Conservation (phyloP, 2,797 vertebrate species). For the Myripristis murdjan region DNA sequence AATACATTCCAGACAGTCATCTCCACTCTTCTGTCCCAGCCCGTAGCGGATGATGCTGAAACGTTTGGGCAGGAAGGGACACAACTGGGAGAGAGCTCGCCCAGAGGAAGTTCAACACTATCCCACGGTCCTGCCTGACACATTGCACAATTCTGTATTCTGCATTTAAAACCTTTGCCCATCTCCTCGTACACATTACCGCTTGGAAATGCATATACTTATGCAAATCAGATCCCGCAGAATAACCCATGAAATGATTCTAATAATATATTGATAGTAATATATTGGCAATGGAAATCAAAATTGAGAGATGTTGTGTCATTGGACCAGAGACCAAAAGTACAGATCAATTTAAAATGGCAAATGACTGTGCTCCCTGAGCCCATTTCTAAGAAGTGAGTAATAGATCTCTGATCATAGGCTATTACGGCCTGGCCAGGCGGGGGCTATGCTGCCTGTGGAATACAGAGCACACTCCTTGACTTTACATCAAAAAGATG, state of each 20-base stretch:
- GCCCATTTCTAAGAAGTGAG: constrained; percentile 69
- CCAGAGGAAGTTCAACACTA: constrained; percentile 66
- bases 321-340: constrained; percentile 62
- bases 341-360: constrained; percentile 74
- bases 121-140: constrained; percentile 52
- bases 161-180: constrained; percentile 50
- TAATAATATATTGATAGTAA: constrained; percentile 63
- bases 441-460: constrained; percentile 43
- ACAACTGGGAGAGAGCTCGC: constrained; percentile 62
- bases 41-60: constrained; percentile 72
- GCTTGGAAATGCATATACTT: constrained; percentile 63
- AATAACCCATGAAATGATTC: constrained; percentile 53
- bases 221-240: constrained; percentile 57
- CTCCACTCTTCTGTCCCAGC: constrained; percentile 45
- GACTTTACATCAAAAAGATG: constrained; percentile 78
- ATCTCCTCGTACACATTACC: constrained; percentile 1
- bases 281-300: constrained; percentile 57
- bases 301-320: constrained; percentile 72
- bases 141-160: constrained; percentile 32
- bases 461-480: constrained; percentile 75
- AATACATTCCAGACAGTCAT: constrained; percentile 70
- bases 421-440: constrained; percentile 71
- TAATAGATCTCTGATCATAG: constrained; percentile 80
- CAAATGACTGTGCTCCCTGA: constrained; percentile 70
- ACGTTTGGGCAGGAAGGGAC: constrained; percentile 76